A percentile compares a stretch with the other conserved stretches of the same genome.
phyloP scores from a whole-genome alignment of 2,797 vertebrate species.

The Sternarchorhynchus goeldii region DNA sequence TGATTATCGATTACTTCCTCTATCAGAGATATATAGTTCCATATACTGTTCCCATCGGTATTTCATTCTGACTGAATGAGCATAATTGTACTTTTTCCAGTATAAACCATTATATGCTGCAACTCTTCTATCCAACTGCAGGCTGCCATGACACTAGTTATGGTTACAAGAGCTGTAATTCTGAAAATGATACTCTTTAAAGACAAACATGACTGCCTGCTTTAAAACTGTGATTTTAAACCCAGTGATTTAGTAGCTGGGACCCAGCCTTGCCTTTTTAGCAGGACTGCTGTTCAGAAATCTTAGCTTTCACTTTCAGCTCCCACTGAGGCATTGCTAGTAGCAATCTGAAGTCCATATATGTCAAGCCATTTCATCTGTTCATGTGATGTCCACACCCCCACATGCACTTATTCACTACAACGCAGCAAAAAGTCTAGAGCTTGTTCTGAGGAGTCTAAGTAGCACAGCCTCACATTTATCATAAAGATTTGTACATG shows the following conservation, averaged over 20 bases:
- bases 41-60: not conserved
- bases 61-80: too few relatives aligned
- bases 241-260: too few relatives aligned
- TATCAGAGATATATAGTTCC: not conserved
- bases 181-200: too few relatives aligned
- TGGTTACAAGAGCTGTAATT: too few relatives aligned
- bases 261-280: not conserved
- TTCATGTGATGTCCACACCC: slow-evolving; percentile 11
- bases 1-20: not conserved
- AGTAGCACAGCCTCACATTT: not conserved
- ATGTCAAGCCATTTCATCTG: slow-evolving; percentile 15
- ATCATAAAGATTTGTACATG: too few relatives aligned
- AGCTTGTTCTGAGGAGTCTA: not conserved
- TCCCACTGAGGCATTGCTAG: slow-evolving; percentile 14
- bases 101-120: too few relatives aligned
- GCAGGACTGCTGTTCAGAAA: not conserved
- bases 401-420: slow-evolving; percentile 9
- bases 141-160: too few relatives aligned
- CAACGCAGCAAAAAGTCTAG: not conserved
- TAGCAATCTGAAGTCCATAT: slow-evolving; percentile 23
- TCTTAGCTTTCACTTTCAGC: slow-evolving; percentile 2
- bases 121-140: too few relatives aligned
- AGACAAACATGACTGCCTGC: too few relatives aligned
- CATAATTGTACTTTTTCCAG: too few relatives aligned
- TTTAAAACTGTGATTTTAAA: too few relatives aligned